Evolutionary conservation across 2,113 vertebrate genomes (phyloP), one percentile per base, ranked within the genome.

Genomic region (Phylloscopus whistleri): DNA sequence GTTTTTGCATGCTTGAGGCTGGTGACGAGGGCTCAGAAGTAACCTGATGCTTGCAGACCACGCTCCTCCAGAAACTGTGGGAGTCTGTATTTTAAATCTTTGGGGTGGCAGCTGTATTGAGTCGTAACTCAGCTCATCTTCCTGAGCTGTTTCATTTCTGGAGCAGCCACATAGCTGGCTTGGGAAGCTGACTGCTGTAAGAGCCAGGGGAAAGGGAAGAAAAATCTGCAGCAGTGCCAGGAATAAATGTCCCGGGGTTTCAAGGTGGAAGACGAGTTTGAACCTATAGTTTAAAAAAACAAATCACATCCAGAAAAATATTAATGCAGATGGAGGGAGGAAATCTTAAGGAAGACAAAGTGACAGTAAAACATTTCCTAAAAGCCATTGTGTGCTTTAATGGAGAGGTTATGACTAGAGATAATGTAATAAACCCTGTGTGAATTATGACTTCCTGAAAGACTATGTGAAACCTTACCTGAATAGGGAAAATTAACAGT

Each of bases 371-470:
- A 92, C 94, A 93, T 98, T 97, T 93, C 96, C 97, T 98, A 97
- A 98, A 98, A 98, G 98, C 97, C 94, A 93, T 96, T 94, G 96
- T 95, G 94, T 92, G 95, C 96, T 80, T 95, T 98, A 98, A 98
- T 98, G 98, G 97, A 93, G 96, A 98, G 98, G 98, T 97, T 98
- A 97, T 52, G 98, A 98, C 98, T 98, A 96, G 97, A 96, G 96
- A 97, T 97, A 98, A 98, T 98, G 98, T 96, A 98, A 98, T 98
- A 98, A 97, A 98, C 96, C 94, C 88, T 76, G 77, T 20, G 52
- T 98, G 93, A 97, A 90, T 98, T 95, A 98, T 89, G 88, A 93
- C 96, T 98, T 98, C 97, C 98, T 97, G 97, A 98, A 98, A 98
- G 93, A 90, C 94, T 85, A 48, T 53, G 64, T 94, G 97, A 97